Base-by-base conservation (phyloP, 2,888 invertebrate genomes). In the Andrena chrysosceles region DNA sequence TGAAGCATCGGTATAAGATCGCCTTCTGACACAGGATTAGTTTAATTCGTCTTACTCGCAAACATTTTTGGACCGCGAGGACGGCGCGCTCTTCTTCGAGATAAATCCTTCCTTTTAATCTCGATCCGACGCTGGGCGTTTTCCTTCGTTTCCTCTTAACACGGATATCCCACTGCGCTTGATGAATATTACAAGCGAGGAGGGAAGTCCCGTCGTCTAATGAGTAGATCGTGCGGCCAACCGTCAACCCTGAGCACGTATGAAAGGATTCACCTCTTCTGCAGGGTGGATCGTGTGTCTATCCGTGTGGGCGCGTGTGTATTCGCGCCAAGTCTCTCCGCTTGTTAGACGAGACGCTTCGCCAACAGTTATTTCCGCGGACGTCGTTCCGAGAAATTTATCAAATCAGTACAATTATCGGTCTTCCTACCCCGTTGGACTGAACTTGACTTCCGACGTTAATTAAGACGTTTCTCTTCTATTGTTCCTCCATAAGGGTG, bases 151-250 rank as follows among this genome's bases (percentile, higher is more conserved):
- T 80, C 85, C 81, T n/a, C 77, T 62, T n/a, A 26, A n/a, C 33
- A 26, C 52, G 42, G 79, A 72, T 75, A 71, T 82, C 72, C 83
- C 77, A 63, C 48, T 74, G 83, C 62, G 76, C 83, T 85, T 88
- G 89, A 90, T 88, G 89, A 89, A 89, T 89, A 89, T 89, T 89
- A 84, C 85, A 83, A 83, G 67, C 83, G 76, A 62, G 29, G 33
- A 60, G 66, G 66, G 72, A 63, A 85, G 85, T 79, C 68, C 81
- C 64, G 81, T 73, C 73, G 85, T 83, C 86, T 90, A 89, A 89
- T 85, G 87, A 90, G 89, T 84, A 71, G 74, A 85, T 83, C 86
- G 85, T 84, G 85, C 83, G 84, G 74, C 84, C 84, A 86, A 85
- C 84, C 83, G 78, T 84, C 84, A 84, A 84, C 77, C 72, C 71